Base-by-base conservation (phyloP, 2,888 invertebrate genomes). In the Cantharis rustica region DNA sequence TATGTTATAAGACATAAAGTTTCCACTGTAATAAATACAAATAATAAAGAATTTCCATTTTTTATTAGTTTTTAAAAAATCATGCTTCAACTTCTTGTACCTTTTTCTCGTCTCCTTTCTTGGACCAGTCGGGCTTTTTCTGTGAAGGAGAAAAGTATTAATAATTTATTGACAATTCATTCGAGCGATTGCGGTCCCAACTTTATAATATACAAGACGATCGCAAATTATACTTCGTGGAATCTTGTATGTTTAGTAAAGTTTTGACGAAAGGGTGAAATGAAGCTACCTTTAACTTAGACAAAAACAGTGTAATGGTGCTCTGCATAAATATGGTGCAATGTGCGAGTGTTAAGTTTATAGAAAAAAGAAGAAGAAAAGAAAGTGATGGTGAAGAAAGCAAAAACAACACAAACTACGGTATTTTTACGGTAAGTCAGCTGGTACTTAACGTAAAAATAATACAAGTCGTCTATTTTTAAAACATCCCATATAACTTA, bases 81-180 rank as follows among this genome's bases (percentile, higher is more conserved):
- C 93, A 95, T 93, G 95, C 95, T 91, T 95, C 95, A 89, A 93
- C 93, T 89, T 94, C 95, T 91, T 92, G 93, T 94, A 95, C 95
- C 91, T 92, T 92, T 90, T 93, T 93, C 86, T 96, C 95, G 87
- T 95, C 95, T 88, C 93, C 93, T 89, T 95, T 95, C 93, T 96
- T 96, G 89, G 96, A 96, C 96, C 96, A 96, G 91, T 96, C 96
- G 86, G 96, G 96, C 90, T 96, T 96, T 92, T 96, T 96, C 95
- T 96, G 94, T 86, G 92, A 90, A 83, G 80, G 85, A 82, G 83
- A 86, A 81, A 17, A 15, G 4, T 20, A 76, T 69, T 71, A 16
- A 79, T 68, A 73, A 68, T 27, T 77, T 77, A 80, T 70, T 27
- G 71, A 71, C 31, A 73, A 66, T 66, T n/a, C 4, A 66, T 3